Evolutionary conservation across 2,888 invertebrate species (phyloP).

Genomic region (Dryadula phaetusa): DNA sequence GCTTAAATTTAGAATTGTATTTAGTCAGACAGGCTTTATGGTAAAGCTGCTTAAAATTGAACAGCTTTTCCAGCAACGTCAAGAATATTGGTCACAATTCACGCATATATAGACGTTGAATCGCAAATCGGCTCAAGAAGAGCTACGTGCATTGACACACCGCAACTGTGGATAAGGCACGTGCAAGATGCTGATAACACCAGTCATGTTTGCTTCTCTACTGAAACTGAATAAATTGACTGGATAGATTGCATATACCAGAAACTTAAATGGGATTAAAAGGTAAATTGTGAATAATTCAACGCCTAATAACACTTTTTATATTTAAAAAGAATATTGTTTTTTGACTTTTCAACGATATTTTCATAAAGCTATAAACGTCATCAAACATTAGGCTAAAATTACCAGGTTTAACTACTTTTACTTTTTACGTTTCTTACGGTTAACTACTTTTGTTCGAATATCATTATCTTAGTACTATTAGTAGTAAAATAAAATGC

Average conservation of each 20-base stretch:
- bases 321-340: not conserved
- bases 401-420: no score
- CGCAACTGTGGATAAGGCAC: conserved; percentile 61
- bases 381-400: no score
- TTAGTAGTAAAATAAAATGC: no score
- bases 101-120: conserved; percentile 60
- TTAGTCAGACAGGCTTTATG: not conserved
- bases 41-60: conserved; percentile 22
- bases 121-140: conserved; percentile 69
- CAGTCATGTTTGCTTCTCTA: conserved; percentile 63
- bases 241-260: conserved; percentile 51
- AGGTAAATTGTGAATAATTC: not conserved
- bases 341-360: no score
- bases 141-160: conserved; percentile 42
- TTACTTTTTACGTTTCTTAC: no score
- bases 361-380: no score
- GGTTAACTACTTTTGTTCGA: no score
- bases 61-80: not conserved
- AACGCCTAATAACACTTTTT: not conserved
- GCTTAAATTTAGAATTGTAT: conserved; percentile 20
- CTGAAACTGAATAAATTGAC: conserved; percentile 57
- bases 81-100: conserved; percentile 16
- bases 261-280: conserved; percentile 1
- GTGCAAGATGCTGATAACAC: conserved; percentile 71
- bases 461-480: no score